phyloP scores from a whole-genome alignment of 2,888 invertebrate genomes.

The Arenicola marina region DNA sequence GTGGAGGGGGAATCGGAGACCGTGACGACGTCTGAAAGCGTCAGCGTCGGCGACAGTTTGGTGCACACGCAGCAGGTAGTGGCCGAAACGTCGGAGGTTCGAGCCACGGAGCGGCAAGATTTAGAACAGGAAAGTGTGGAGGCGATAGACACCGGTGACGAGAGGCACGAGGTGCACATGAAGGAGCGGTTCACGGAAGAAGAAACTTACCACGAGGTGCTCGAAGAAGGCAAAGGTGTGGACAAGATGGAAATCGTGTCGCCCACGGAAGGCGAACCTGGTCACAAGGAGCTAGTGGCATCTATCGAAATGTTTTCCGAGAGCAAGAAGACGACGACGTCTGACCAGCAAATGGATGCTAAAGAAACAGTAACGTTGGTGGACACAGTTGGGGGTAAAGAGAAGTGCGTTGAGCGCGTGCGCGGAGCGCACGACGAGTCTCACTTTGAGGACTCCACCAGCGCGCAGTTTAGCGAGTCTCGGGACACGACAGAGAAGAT shows the following conservation, averaged over 20 bases:
- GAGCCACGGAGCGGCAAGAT: neutral
- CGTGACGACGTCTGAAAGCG: neutral
- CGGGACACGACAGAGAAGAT: neutral
- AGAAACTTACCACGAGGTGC: neutral
- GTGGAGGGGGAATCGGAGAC: neutral
- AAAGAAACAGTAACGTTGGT: slow-evolving; percentile 1
- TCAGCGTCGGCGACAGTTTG: neutral
- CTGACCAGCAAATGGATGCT: slow-evolving; percentile 1
- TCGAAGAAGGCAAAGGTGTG: neutral
- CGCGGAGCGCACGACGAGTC: neutral
- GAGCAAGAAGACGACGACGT: neutral
- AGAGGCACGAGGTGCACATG: neutral
- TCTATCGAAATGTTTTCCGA: neutral
- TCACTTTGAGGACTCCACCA: neutral
- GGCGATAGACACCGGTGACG: neutral
- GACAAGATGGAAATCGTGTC: neutral
- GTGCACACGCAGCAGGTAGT: neutral
- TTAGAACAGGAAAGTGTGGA: neutral
- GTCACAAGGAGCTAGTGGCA: neutral
- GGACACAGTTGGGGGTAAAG: neutral
- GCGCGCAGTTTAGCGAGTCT: neutral
- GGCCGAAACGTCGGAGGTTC: neutral
- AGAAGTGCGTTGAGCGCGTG: neutral
- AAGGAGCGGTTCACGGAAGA: neutral
- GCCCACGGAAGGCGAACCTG: neutral